Percentiles rank a stretch among this genome's conserved stretches.
Evolutionary conservation across 2,113 vertebrate genomes (phyloP).

Genomic region (Eulacestoma nigropectus): DNA sequence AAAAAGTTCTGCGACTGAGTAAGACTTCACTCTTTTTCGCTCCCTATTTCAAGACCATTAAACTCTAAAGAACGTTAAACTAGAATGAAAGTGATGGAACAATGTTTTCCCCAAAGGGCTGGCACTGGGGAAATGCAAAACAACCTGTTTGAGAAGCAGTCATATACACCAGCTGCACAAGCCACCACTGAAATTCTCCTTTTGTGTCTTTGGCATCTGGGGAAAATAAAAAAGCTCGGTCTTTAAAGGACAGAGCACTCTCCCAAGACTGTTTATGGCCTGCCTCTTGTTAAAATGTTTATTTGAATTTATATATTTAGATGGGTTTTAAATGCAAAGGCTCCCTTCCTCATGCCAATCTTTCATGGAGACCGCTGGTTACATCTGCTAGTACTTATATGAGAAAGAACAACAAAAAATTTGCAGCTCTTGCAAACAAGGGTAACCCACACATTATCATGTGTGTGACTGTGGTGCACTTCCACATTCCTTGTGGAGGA

Average conservation of each 20-base stretch:
- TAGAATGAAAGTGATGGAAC: not conserved
- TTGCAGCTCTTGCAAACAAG: slow-evolving; percentile 60
- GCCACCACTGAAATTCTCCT: not conserved
- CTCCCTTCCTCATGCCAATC: not conserved
- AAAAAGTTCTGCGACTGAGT: not conserved
- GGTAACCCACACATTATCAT: slow-evolving; percentile 39
- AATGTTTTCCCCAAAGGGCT: not conserved
- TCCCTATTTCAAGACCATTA: not conserved
- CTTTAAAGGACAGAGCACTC: not conserved
- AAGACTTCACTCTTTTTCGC: not conserved
- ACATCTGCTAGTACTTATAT: slow-evolving; percentile 57
- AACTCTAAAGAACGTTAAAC: not conserved
- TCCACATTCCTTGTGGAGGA: not conserved
- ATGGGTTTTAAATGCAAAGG: slow-evolving; percentile 1
- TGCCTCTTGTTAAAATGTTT: slow-evolving; percentile 15
- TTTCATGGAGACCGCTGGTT: not conserved
- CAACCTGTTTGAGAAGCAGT: not conserved
- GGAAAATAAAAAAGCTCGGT: not conserved
- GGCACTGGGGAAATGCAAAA: not conserved
- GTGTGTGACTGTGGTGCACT: slow-evolving; percentile 4
- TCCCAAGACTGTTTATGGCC: not conserved
- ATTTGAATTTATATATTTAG: slow-evolving; percentile 42
- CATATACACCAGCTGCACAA: not conserved
- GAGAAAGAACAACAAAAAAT: slow-evolving; percentile 51
- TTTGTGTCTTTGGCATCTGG: not conserved